phyloP scores from a whole-genome alignment of 92 coral and sea anemone species.

The Parazoanthus swiftii region DNA sequence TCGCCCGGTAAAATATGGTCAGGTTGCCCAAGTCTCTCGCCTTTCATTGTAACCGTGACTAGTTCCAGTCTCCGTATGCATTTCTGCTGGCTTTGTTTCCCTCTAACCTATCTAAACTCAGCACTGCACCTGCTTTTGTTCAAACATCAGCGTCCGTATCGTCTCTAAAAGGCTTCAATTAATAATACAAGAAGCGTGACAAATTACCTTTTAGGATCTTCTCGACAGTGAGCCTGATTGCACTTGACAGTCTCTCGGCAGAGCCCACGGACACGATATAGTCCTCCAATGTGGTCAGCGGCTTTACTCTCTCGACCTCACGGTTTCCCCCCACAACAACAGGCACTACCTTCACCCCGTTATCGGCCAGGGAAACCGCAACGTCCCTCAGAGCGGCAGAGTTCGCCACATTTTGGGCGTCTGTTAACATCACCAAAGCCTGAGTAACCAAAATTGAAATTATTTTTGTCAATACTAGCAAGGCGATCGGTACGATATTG shows the following conservation, averaged over 20 bases:
- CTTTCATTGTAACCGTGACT: no score
- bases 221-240: constrained; percentile 62
- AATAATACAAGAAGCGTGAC: not conserved
- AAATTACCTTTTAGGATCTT: constrained; percentile 63
- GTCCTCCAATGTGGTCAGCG: constrained; percentile 65
- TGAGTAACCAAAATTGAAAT: constrained; percentile 17
- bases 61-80: no score
- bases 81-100: no score
- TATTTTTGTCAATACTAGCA: not conserved
- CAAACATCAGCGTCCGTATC: not conserved
- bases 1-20: no score
- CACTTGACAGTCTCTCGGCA: constrained; percentile 55
- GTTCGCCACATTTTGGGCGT: constrained; percentile 61
- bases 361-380: constrained; percentile 52
- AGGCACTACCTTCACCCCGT: constrained; percentile 69
- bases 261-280: constrained; percentile 74
- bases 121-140: not conserved
- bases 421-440: constrained; percentile 73
- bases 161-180: not conserved
- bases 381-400: constrained; percentile 61
- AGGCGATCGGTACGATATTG: no score
- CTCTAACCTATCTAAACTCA: not conserved
- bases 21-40: no score
- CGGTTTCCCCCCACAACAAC: constrained; percentile 69
- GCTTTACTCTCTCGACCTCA: constrained; percentile 49